phyloP scores from a whole-genome alignment of 2,888 invertebrate genomes.

The Macaria liturata region DNA sequence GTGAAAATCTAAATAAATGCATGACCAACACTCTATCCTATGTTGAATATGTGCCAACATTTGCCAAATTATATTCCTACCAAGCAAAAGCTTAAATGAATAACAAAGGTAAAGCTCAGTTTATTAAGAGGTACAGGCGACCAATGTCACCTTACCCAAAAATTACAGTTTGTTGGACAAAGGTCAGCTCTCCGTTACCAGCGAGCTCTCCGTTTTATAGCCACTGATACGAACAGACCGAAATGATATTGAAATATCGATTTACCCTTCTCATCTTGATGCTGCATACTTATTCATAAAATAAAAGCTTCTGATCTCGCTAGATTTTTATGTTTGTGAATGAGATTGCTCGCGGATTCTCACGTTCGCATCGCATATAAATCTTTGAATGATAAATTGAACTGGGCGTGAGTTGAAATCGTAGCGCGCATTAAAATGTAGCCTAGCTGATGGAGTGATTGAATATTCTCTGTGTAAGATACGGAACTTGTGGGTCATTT shows the following conservation, averaged over 20 bases:
- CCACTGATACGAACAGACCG: slow-evolving; percentile 8
- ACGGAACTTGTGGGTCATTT: too few species aligned
- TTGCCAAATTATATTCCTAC: too few species aligned
- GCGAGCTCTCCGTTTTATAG: slow-evolving; percentile 5
- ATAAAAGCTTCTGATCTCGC: slow-evolving; percentile 26
- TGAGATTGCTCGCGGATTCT: slow-evolving; percentile 43
- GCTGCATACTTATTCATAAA: slow-evolving; percentile 23
- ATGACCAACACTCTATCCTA: too few species aligned
- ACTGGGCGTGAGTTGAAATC: slow-evolving; percentile 16
- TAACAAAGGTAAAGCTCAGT: too few species aligned
- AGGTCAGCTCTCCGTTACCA: slow-evolving; percentile 14
- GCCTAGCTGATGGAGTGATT: slow-evolving; percentile 2
- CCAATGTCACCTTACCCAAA: slow-evolving; percentile 9
- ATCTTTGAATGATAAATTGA: slow-evolving; percentile 28
- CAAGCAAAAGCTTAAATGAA: too few species aligned
- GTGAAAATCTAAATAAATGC: too few species aligned
- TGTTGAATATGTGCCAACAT: too few species aligned
- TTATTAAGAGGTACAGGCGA: too few species aligned
- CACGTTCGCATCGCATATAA: slow-evolving; percentile 36
- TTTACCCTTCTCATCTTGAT: slow-evolving; percentile 11
- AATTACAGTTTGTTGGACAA: slow-evolving; percentile 11
- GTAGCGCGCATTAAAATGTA: slow-evolving; percentile 10
- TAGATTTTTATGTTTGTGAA: slow-evolving; percentile 30
- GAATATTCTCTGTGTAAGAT: neutral
- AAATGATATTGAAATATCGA: slow-evolving; percentile 22